Conservation (phyloP, 2,888 invertebrate species). For the Thymelicus acteon region DNA sequence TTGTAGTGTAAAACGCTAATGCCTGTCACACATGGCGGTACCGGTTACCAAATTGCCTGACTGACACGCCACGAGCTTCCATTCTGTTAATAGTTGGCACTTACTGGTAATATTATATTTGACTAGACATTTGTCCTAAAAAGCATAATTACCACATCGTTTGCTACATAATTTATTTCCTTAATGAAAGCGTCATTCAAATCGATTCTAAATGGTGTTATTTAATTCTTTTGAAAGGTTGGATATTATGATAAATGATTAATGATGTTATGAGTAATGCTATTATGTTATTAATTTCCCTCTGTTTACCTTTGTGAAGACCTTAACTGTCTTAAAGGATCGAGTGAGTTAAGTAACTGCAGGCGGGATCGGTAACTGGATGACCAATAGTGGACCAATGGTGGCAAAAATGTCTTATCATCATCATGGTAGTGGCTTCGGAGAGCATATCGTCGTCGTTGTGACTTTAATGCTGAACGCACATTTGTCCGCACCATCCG, state of each 20-base stretch:
- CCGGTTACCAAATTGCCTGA: conserved; percentile 69
- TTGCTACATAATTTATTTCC: conserved; percentile 1
- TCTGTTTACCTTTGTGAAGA: too few relatives aligned
- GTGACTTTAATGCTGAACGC: too few relatives aligned
- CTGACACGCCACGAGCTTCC: conserved; percentile 58
- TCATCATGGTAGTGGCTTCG: too few relatives aligned
- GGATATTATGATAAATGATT: neutral
- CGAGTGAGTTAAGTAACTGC: too few relatives aligned
- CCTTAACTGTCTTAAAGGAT: too few relatives aligned
- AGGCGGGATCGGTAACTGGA: too few relatives aligned
- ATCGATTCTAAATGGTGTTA: neutral
- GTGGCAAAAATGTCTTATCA: too few relatives aligned
- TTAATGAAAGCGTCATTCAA: conserved; percentile 7
- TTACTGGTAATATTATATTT: conserved; percentile 34
- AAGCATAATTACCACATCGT: conserved; percentile 21
- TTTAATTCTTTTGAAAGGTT: conserved; percentile 1
- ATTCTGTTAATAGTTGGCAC: conserved; percentile 58
- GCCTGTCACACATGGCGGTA: conserved; percentile 44
- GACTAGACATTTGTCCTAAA: conserved; percentile 30
- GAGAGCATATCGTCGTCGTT: too few relatives aligned
- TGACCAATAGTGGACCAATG: too few relatives aligned
- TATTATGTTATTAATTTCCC: too few relatives aligned
- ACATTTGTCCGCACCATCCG: too few relatives aligned
- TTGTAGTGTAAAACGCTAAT: conserved; percentile 15
- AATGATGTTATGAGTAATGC: too few relatives aligned